These are phyloP conservation scores for Plutomurus gul DNA, from an alignment of 1,140 invertebrate species.

Conservation along the genomic window DNA sequence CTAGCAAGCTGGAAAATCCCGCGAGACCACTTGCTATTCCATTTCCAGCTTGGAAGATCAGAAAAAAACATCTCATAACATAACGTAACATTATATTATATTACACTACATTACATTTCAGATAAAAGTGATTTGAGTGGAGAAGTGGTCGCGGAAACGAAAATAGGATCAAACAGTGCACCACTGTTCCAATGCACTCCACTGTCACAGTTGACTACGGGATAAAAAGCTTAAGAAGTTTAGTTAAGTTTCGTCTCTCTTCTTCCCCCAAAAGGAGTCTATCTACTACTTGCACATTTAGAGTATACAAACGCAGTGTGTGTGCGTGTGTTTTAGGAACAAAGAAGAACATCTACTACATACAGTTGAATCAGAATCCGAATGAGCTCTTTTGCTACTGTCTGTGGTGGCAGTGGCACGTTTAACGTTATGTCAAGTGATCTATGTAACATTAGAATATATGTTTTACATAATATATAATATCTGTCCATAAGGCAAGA, in stretches of 20 bases:
- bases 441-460: constrained; percentile 43
- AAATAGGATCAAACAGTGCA: not conserved
- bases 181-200: too few relatives aligned
- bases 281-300: not conserved
- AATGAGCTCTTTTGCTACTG: not conserved
- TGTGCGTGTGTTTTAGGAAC: not conserved
- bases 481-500: constrained; percentile 16
- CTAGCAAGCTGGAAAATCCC: not conserved
- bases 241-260: not conserved
- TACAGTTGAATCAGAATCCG: not conserved
- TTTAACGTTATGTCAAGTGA: constrained; percentile 39
- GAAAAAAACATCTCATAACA: not conserved
- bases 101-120: constrained; percentile 22
- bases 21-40: constrained; percentile 8
- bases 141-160: not conserved
- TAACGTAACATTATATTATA: constrained; percentile 14
- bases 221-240: constrained; percentile 19
- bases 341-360: not conserved
- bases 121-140: not conserved
- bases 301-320: not conserved
- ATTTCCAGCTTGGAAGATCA: not conserved
- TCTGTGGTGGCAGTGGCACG: constrained; percentile 13
- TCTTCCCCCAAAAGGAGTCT: not conserved
- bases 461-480: constrained; percentile 44
- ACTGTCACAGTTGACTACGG: not conserved